Percentiles rank a stretch among this genome's conserved stretches.
These are phyloP conservation scores for Dryomyza anilis DNA, from an alignment of 2,888 invertebrate species.

Conservation along the genomic window DNA sequence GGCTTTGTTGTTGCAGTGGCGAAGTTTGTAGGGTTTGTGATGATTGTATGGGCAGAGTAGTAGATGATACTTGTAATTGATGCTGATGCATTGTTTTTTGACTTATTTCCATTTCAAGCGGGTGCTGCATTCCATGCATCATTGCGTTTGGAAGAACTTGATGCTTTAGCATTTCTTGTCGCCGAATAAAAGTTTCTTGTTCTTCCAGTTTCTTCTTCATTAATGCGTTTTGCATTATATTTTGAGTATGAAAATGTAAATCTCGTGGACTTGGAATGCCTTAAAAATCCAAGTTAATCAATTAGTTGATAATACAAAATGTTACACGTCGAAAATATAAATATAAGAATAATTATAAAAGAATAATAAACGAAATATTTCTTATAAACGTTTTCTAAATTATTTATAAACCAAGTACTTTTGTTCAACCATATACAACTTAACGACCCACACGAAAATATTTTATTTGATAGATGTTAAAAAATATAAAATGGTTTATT, in stretches of 20 bases:
- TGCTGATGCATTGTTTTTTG: slow-evolving; percentile 19
- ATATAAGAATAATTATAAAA: too few relatives aligned
- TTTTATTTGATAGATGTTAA: too few relatives aligned
- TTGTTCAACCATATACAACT: too few relatives aligned
- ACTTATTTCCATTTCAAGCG: slow-evolving; percentile 20
- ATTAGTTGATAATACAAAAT: too few relatives aligned
- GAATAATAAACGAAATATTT: too few relatives aligned
- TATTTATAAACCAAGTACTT: too few relatives aligned
- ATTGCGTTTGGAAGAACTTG: slow-evolving; percentile 29
- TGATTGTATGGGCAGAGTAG: slow-evolving; percentile 27
- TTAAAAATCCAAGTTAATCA: too few relatives aligned
- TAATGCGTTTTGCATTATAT: slow-evolving; percentile 83
- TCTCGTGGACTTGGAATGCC: slow-evolving; percentile 73
- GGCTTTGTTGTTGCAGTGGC: slow-evolving; percentile 25
- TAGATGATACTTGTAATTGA: slow-evolving; percentile 24
- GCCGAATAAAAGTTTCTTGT: slow-evolving; percentile 66
- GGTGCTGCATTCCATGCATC: slow-evolving; percentile 30
- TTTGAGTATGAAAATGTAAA: slow-evolving; percentile 82
- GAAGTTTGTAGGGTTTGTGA: slow-evolving; percentile 24
- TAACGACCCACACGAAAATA: too few relatives aligned
- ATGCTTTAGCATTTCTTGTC: slow-evolving; percentile 68
- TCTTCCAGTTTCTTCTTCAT: slow-evolving; percentile 90
- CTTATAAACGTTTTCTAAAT: too few relatives aligned
- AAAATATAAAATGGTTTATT: too few relatives aligned
- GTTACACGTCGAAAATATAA: too few relatives aligned